phyloP scores from a whole-genome alignment of 2,113 vertebrate genomes.

The Rhegmatorhina hoffmannsi region DNA sequence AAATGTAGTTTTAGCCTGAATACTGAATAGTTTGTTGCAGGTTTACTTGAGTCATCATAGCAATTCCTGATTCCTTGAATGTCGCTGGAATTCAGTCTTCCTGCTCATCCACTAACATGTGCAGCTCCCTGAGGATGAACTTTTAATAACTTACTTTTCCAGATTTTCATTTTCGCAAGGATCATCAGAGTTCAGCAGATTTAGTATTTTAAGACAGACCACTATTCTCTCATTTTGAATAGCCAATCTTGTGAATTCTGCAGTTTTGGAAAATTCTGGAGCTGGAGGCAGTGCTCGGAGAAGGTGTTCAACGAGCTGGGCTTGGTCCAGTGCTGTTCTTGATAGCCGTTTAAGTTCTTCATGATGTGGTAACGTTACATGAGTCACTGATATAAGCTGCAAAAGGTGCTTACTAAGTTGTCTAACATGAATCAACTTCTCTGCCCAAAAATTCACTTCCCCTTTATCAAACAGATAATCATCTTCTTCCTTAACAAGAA shows the following conservation, averaged over 20 bases:
- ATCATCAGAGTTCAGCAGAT: slow-evolving; percentile 34
- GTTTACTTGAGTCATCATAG: not conserved
- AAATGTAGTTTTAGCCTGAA: not conserved
- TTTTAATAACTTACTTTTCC: not conserved
- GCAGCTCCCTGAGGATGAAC: not conserved
- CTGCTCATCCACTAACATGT: not conserved
- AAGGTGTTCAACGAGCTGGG: slow-evolving; percentile 39
- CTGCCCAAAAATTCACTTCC: slow-evolving; percentile 92
- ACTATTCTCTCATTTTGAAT: slow-evolving; percentile 78
- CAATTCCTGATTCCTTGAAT: not conserved
- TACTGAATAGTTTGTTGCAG: not conserved
- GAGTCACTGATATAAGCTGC: slow-evolving; percentile 48
- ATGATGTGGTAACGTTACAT: not conserved
- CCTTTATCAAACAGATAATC: slow-evolving; percentile 92
- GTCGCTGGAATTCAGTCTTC: not conserved
- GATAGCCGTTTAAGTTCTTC: slow-evolving; percentile 58
- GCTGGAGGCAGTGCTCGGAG: slow-evolving; percentile 76
- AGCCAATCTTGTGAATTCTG: slow-evolving; percentile 79
- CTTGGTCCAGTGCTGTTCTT: slow-evolving; percentile 55
- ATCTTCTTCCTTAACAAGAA: slow-evolving; percentile 80
- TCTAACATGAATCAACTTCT: slow-evolving; percentile 82
- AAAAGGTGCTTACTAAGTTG: slow-evolving; percentile 81
- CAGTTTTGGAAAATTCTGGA: slow-evolving; percentile 85
- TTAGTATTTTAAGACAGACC: slow-evolving; percentile 75
- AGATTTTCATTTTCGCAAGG: not conserved